Evolutionary conservation across 2,888 invertebrate species (phyloP).

Genomic region (Habroteleia sp.): DNA sequence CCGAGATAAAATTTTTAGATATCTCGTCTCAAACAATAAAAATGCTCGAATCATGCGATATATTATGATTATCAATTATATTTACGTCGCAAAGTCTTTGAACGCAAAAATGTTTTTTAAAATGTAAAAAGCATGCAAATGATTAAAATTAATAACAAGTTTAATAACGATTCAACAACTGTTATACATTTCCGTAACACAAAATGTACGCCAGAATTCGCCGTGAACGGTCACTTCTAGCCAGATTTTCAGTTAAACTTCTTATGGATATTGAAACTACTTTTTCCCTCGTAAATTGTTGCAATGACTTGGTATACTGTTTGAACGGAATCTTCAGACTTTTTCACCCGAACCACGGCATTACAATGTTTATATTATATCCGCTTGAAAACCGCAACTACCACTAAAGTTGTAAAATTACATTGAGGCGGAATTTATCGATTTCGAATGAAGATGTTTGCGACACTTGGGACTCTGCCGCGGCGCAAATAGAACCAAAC

Average conservation of each 20-base stretch:
- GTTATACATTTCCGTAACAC: no score
- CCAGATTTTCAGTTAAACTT: neutral
- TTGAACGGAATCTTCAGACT: neutral
- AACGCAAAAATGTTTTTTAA: no score
- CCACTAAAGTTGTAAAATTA: neutral
- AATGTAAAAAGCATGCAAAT: no score
- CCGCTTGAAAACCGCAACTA: conserved; percentile 3
- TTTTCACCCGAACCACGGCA: conserved; percentile 5
- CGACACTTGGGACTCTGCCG: neutral
- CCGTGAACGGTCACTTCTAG: neutral
- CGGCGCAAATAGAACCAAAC: neutral
- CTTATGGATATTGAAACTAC: conserved; percentile 7
- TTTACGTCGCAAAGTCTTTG: no score
- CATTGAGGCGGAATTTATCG: conserved; percentile 20
- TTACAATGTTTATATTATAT: conserved; percentile 7
- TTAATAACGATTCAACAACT: no score
- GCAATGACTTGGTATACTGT: conserved; percentile 6
- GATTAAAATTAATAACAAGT: neutral
- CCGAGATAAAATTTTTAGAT: conserved; percentile 24
- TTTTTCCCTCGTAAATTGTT: neutral
- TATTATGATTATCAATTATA: no score
- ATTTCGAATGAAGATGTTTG: conserved; percentile 18
- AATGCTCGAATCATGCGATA: no score
- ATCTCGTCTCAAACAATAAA: neutral
- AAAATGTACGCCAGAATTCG: no score